These are phyloP conservation scores for Acheta domesticus DNA, from an alignment of 2,888 invertebrate genomes.

Conservation along the genomic window DNA sequence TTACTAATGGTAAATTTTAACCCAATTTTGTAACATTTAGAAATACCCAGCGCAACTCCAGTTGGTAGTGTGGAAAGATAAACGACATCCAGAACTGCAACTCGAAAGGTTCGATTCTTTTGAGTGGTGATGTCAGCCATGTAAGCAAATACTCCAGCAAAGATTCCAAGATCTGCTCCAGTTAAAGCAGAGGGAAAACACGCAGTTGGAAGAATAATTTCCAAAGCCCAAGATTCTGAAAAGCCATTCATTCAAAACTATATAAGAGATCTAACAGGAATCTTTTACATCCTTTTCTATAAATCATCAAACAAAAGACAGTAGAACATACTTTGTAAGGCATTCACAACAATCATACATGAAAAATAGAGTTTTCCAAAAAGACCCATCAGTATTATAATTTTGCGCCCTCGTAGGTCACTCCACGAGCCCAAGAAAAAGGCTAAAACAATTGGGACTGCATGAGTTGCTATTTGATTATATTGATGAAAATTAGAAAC, in stretches of 20 bases:
- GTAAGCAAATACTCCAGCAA: slow-evolving; percentile 75
- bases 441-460: slow-evolving; percentile 71
- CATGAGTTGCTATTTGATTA: slow-evolving; percentile 70
- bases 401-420: slow-evolving; percentile 72
- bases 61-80: slow-evolving; percentile 80
- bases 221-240: slow-evolving; percentile 63
- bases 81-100: slow-evolving; percentile 77
- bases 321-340: slow-evolving; percentile 52
- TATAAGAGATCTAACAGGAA: too few relatives aligned
- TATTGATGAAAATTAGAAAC: slow-evolving; percentile 73
- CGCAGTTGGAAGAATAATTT: slow-evolving; percentile 71
- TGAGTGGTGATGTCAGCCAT: slow-evolving; percentile 72
- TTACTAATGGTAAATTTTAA: too few relatives aligned
- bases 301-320: too few relatives aligned
- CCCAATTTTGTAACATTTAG: too few relatives aligned
- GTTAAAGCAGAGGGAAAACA: slow-evolving; percentile 72
- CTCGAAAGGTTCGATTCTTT: slow-evolving; percentile 68
- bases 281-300: too few relatives aligned
- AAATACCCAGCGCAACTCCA: slow-evolving; percentile 69
- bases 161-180: slow-evolving; percentile 76
- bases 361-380: slow-evolving; percentile 73
- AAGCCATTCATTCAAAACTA: slow-evolving; percentile 19
- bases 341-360: slow-evolving; percentile 68
- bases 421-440: slow-evolving; percentile 80
- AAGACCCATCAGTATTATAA: slow-evolving; percentile 68